Evolutionary conservation across 1,140 invertebrate genomes (phyloP).

Genomic region (Trichonephila clavata): DNA sequence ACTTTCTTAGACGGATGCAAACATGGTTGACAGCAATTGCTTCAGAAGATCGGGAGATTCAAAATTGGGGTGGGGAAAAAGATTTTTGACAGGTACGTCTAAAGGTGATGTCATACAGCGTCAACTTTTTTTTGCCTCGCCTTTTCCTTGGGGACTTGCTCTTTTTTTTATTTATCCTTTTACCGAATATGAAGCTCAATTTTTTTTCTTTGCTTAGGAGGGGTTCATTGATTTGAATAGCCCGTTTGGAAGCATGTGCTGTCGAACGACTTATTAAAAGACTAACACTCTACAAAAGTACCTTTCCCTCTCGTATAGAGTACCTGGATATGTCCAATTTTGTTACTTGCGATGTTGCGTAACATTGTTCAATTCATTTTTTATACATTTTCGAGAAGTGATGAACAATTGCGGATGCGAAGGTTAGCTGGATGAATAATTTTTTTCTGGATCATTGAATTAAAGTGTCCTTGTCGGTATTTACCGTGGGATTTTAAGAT

Average conservation of each 20-base stretch:
- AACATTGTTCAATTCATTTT: not conserved
- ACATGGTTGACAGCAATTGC: conserved; percentile 26
- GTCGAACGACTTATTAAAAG: conserved; percentile 36
- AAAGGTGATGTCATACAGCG: conserved; percentile 60
- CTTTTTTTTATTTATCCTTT: conserved; percentile 27
- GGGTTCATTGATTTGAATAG: conserved; percentile 45
- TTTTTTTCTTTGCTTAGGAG: conserved; percentile 1
- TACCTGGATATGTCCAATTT: conserved; percentile 7
- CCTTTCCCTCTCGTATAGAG: not conserved
- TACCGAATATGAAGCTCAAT: not conserved
- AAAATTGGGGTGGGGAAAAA: not conserved
- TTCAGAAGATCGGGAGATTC: not conserved
- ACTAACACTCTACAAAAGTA: conserved; percentile 31
- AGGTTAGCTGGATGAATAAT: too few species aligned
- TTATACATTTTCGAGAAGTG: not conserved
- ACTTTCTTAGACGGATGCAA: conserved; percentile 13
- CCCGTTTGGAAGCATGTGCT: conserved; percentile 6
- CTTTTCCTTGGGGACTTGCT: conserved; percentile 40
- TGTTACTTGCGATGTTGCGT: not conserved
- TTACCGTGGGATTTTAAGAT: too few species aligned
- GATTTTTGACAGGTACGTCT: conserved; percentile 21
- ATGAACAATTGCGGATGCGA: not conserved
- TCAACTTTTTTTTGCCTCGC: conserved; percentile 47
- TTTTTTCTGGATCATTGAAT: too few species aligned
- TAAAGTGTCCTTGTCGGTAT: too few species aligned